These are phyloP conservation scores for Asteroscopus sphinx DNA, from an alignment of 2,888 invertebrate species.

Conservation along the genomic window DNA sequence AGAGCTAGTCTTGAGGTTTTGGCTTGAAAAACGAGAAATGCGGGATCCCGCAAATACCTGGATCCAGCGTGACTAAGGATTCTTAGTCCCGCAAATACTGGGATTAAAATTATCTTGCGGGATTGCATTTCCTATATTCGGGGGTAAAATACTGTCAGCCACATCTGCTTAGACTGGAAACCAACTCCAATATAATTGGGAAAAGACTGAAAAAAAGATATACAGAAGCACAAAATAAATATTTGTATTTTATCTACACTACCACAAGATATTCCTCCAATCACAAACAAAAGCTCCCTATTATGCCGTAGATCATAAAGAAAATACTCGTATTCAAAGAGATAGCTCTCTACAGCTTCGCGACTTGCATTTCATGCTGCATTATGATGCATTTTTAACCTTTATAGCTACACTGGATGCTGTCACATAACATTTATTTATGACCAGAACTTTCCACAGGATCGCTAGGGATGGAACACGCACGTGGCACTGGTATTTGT, in stretches of 20 bases:
- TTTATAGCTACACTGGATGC: constrained; percentile 35
- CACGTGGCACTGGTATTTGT: constrained; percentile 23
- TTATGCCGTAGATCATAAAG: constrained; percentile 36
- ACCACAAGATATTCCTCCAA: constrained; percentile 33
- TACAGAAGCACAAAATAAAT: too few relatives aligned
- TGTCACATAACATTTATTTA: constrained; percentile 52
- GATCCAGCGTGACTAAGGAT: too few relatives aligned
- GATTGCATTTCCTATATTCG: too few relatives aligned
- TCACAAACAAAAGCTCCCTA: constrained; percentile 35
- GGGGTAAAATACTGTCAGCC: too few relatives aligned
- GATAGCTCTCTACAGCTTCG: constrained; percentile 32
- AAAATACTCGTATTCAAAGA: constrained; percentile 39
- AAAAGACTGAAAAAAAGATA: too few relatives aligned
- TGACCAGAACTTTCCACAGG: constrained; percentile 27
- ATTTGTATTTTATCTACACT: neutral
- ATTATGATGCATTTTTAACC: constrained; percentile 50
- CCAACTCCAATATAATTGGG: too few relatives aligned
- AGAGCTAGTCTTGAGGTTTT: too few relatives aligned
- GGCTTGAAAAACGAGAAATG: too few relatives aligned
- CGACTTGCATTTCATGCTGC: constrained; percentile 27
- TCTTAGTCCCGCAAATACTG: too few relatives aligned
- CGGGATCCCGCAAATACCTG: too few relatives aligned
- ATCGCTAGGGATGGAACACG: constrained; percentile 21
- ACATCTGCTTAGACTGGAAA: too few relatives aligned
- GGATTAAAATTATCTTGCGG: too few relatives aligned